phyloP scores from a whole-genome alignment of 2,113 vertebrate species.

The Chionis minor region DNA sequence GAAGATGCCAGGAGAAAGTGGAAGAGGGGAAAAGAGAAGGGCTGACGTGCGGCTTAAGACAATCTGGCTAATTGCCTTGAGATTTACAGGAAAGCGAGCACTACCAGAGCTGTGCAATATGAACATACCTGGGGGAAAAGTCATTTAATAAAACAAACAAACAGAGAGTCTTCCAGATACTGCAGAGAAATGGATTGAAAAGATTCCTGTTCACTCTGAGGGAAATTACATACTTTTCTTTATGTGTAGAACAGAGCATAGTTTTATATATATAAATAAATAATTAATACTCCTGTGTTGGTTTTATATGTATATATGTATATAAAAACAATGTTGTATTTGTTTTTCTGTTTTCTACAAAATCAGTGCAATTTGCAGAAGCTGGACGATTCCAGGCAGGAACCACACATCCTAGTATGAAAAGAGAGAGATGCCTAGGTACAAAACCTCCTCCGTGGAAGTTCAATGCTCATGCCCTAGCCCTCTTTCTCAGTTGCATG shows the following conservation, averaged over 20 bases:
- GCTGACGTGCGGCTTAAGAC: not conserved
- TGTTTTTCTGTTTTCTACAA: not conserved
- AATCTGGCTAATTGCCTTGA: not conserved
- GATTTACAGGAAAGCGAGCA: not conserved
- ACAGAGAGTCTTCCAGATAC: not conserved
- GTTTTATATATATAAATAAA: not conserved
- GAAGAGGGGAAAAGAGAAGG: not conserved
- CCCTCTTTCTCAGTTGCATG: not conserved
- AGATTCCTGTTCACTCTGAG: not conserved
- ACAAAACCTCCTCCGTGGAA: rapidly evolving
- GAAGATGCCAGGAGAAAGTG: not conserved
- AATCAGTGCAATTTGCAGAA: not conserved
- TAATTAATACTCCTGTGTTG: not conserved
- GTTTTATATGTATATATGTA: too few relatives aligned
- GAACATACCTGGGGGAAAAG: not conserved
- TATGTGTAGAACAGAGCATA: not conserved
- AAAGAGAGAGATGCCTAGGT: not conserved
- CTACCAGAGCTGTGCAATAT: not conserved
- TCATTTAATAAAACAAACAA: rapidly evolving
- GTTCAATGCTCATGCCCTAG: not conserved
- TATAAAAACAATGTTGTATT: not conserved
- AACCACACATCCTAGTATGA: not conserved
- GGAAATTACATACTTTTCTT: not conserved
- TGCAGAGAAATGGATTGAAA: not conserved
- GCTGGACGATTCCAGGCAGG: not conserved